A percentile compares a stretch with the other conserved stretches of the same genome.
phyloP scores from a whole-genome alignment of 2,888 invertebrate genomes.

The Bombylius major region DNA sequence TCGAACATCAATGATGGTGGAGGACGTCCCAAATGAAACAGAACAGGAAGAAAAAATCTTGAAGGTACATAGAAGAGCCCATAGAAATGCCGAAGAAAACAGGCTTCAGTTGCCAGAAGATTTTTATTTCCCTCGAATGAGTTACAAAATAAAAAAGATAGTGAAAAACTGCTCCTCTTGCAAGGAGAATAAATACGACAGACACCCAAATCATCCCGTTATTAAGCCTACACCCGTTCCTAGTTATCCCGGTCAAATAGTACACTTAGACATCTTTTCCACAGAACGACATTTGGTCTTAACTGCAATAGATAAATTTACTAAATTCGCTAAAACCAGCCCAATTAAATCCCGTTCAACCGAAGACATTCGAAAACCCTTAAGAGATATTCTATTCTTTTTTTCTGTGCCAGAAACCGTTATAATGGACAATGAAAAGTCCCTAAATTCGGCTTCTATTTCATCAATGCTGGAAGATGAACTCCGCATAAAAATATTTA shows the following conservation, averaged over 20 bases:
- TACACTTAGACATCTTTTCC: conserved; percentile 4
- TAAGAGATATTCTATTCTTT: not conserved
- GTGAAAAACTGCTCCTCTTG: too few species aligned
- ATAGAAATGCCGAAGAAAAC: conserved; percentile 1
- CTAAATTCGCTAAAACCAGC: too few species aligned
- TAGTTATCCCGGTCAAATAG: not conserved
- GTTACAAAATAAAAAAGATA: too few species aligned
- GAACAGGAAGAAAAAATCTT: too few species aligned
- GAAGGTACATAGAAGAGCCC: not conserved
- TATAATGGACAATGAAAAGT: too few species aligned
- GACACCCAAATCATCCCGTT: not conserved
- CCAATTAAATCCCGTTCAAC: not conserved
- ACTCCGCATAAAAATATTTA: too few species aligned
- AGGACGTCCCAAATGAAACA: not conserved
- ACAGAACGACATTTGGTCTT: not conserved
- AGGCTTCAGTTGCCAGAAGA: not conserved
- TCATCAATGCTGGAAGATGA: too few species aligned
- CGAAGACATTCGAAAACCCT: not conserved
- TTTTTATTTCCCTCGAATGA: too few species aligned
- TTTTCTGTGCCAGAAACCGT: too few species aligned
- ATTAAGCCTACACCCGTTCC: not conserved
- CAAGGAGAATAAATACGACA: too few species aligned
- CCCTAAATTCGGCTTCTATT: too few species aligned
- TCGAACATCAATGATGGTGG: not conserved
- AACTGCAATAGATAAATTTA: conserved; percentile 7